phyloP scores from a whole-genome alignment of 2,113 vertebrate species.

The human (Homo sapiens) region GRCh38 chr22:49101501-49102000 shows the following conservation, averaged over 20 bases:
- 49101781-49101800: constrained; percentile 79
- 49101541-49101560: neutral
- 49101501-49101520: neutral
- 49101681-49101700: constrained; percentile 76
- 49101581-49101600: fast-evolving
- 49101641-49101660: constrained; percentile 69
- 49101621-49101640: constrained; percentile 67
- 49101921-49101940: fast-evolving
- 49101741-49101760: constrained; percentile 82
- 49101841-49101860: constrained; percentile 63
- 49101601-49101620: neutral
- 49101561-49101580: fast-evolving
- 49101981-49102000: fast-evolving
- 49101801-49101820: constrained; percentile 63
- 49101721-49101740: constrained; percentile 76
- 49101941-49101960: fast-evolving
- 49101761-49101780: constrained; percentile 80
- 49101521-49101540: neutral
- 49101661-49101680: constrained; percentile 81
- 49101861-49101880: neutral
- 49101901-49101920: fast-evolving
- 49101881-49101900: neutral
- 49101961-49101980: fast-evolving
- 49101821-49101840: constrained; percentile 71
- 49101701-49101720: constrained; percentile 81